Percentiles rank a stretch among this genome's conserved stretches.
These are phyloP conservation scores for Planococcus citri DNA, from an alignment of 1,140 invertebrate species.

Conservation along the genomic window DNA sequence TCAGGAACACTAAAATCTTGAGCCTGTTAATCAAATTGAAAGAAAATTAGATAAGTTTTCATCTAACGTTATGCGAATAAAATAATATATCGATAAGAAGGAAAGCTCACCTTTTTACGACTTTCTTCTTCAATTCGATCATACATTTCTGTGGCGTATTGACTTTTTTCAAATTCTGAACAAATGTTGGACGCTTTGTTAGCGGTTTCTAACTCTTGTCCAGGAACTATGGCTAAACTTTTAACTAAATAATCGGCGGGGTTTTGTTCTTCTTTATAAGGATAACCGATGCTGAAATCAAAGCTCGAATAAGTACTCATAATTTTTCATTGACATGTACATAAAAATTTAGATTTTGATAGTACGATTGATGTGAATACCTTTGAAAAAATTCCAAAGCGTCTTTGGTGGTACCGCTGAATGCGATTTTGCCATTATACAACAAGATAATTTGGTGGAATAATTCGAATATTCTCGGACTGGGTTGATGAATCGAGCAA, in stretches of 20 bases:
- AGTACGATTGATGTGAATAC: conserved; percentile 34
- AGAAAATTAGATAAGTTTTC: background rate
- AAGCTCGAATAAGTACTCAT: background rate
- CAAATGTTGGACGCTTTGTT: conserved; percentile 59
- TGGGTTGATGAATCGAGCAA: conserved; percentile 94
- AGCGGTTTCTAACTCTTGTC: conserved; percentile 39
- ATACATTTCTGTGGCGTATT: conserved; percentile 58
- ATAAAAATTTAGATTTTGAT: too few relatives aligned
- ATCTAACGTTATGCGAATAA: too few relatives aligned
- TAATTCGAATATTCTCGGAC: conserved; percentile 76
- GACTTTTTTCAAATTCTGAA: conserved; percentile 61
- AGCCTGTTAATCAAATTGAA: background rate
- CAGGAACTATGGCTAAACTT: conserved; percentile 46
- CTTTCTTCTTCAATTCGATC: conserved; percentile 19
- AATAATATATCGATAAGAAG: too few relatives aligned
- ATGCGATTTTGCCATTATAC: conserved; percentile 80
- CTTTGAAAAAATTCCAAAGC: conserved; percentile 68
- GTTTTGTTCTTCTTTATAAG: conserved; percentile 72
- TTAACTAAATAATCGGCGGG: conserved; percentile 87
- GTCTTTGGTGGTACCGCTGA: conserved; percentile 57
- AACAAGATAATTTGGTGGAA: conserved; percentile 78
- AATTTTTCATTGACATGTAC: too few relatives aligned
- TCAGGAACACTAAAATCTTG: background rate
- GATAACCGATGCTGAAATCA: conserved; percentile 54
- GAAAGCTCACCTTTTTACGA: background rate